These are phyloP conservation scores for Sericinus montela DNA, from an alignment of 2,888 invertebrate species.

Conservation along the genomic window DNA sequence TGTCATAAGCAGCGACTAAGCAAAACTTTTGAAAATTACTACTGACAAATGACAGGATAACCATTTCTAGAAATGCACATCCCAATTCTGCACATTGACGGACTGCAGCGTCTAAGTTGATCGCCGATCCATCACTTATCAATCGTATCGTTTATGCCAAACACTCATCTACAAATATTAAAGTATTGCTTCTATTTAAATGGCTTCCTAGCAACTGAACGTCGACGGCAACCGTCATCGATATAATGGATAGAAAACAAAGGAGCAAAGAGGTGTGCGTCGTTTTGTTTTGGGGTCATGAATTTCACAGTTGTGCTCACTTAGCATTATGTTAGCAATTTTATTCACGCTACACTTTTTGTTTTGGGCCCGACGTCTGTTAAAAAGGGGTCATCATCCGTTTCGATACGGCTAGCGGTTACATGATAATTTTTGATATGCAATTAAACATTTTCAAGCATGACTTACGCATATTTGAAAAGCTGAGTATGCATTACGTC, in stretches of 20 bases:
- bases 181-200: slow-evolving; percentile 1
- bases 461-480: neutral
- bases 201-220: slow-evolving; percentile 2
- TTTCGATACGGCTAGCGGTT: slow-evolving; percentile 15
- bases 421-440: neutral
- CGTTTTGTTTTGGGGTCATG: slow-evolving; percentile 59
- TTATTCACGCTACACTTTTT: slow-evolving; percentile 19
- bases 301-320: slow-evolving; percentile 34
- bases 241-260: slow-evolving; percentile 41
- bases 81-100: too few species aligned
- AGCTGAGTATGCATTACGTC: neutral
- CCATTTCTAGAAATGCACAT: too few species aligned
- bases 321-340: slow-evolving; percentile 26
- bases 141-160: too few species aligned
- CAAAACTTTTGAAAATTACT: too few species aligned
- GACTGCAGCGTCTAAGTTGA: too few species aligned
- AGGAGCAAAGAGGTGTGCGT: slow-evolving; percentile 43
- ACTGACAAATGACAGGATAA: too few species aligned
- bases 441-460: neutral
- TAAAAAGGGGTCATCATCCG: slow-evolving; percentile 6
- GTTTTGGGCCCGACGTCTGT: slow-evolving; percentile 10
- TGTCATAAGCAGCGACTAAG: too few species aligned
- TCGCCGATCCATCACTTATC: too few species aligned
- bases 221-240: too few species aligned
- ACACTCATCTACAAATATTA: neutral